phyloP scores from a whole-genome alignment of 2,797 vertebrate genomes.

The Craterocephalus amniculus region DNA sequence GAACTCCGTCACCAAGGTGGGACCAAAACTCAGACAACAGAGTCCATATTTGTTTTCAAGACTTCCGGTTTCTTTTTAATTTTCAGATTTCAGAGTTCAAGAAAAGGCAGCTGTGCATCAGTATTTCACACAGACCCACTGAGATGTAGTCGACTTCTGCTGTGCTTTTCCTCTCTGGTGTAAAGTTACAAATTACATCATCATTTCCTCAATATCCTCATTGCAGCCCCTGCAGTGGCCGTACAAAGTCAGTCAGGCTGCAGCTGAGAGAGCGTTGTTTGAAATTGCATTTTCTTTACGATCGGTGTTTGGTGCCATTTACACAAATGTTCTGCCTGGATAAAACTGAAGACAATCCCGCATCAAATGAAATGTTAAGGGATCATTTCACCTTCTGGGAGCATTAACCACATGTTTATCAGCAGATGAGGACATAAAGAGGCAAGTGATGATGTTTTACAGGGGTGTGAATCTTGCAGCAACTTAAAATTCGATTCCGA shows the following conservation, averaged over 20 bases:
- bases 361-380: neutral
- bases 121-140: slow-evolving; percentile 26
- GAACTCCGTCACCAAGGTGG: slow-evolving; percentile 92
- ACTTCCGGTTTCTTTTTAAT: neutral
- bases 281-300: neutral
- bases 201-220: slow-evolving; percentile 11
- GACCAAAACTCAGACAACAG: slow-evolving; percentile 2
- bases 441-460: neutral
- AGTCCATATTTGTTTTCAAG: neutral
- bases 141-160: slow-evolving; percentile 35
- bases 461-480: too few species aligned
- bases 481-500: too few species aligned
- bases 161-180: slow-evolving; percentile 43
- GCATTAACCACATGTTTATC: neutral
- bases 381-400: slow-evolving; percentile 2
- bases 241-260: slow-evolving; percentile 8
- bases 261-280: neutral
- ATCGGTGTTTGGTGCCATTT: neutral
- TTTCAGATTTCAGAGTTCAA: neutral
- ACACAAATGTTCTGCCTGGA: neutral
- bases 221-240: neutral
- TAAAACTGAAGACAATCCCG: neutral
- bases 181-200: slow-evolving; percentile 55
- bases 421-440: neutral
- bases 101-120: neutral